Evolutionary conservation across 2,797 vertebrate species (phyloP).

Genomic region (Schizopygopsis malacanthus): DNA sequence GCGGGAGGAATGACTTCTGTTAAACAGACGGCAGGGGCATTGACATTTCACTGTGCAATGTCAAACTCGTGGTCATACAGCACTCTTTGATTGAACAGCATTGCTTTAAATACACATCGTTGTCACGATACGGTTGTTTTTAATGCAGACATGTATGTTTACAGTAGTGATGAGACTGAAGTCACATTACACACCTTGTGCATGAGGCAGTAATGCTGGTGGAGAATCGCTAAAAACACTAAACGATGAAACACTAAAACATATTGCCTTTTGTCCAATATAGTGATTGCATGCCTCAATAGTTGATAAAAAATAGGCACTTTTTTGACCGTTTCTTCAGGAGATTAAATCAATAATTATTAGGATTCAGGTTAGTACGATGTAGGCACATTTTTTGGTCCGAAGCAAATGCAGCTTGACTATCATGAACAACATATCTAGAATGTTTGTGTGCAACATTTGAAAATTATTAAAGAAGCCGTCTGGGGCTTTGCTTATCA

Average conservation of each 20-base stretch:
- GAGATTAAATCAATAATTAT: background rate
- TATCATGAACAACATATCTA: background rate
- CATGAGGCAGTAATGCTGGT: background rate
- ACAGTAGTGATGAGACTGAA: background rate
- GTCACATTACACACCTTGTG: background rate
- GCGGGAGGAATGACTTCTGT: conserved; percentile 58
- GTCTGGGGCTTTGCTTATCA: background rate
- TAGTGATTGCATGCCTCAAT: background rate
- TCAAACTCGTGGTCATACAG: conserved; percentile 16
- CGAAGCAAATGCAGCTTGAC: background rate
- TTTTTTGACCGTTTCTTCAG: background rate
- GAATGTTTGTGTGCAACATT: conserved; percentile 3
- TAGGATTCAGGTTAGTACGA: background rate
- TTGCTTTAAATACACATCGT: background rate
- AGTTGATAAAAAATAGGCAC: no score
- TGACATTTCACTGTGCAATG: conserved; percentile 72
- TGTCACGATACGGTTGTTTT: background rate
- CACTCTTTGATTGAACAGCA: background rate
- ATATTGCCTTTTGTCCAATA: background rate
- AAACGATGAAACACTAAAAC: background rate
- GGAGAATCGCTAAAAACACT: background rate
- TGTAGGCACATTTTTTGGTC: background rate
- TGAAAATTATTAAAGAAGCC: background rate
- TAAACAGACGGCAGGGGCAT: conserved; percentile 48
- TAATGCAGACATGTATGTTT: background rate